phyloP scores from a whole-genome alignment of 2,797 vertebrate genomes.

The Gephyroberyx darwinii region DNA sequence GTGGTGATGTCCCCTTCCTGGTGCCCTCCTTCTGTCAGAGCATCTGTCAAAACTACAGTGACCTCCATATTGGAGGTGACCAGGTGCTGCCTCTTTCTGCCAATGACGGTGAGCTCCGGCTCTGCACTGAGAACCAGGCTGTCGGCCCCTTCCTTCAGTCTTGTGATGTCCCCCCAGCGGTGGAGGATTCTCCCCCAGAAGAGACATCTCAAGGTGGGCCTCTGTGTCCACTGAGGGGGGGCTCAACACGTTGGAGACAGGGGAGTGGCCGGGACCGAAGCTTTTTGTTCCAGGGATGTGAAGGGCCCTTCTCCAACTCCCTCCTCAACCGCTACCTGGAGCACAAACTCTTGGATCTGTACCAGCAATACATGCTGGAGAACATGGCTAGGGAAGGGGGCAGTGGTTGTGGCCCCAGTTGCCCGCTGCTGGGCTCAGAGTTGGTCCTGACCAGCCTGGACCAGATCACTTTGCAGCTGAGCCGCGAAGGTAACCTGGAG shows the following conservation, averaged over 20 bases:
- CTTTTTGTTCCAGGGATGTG: conserved; percentile 85
- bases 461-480: conserved; percentile 93
- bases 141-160: conserved; percentile 90
- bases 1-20: conserved; percentile 85
- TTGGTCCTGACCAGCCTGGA: conserved; percentile 91
- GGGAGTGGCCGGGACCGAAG: conserved; percentile 84
- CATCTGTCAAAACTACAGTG: conserved; percentile 95
- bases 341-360: conserved; percentile 92
- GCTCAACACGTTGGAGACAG: conserved; percentile 85
- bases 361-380: conserved; percentile 94
- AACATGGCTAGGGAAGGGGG: conserved; percentile 77
- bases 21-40: conserved; percentile 94
- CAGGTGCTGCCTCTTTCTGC: conserved; percentile 91
- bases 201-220: conserved; percentile 50
- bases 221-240: conserved; percentile 70
- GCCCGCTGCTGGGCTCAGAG: conserved; percentile 89
- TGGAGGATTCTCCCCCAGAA: conserved; percentile 79
- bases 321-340: conserved; percentile 93
- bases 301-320: conserved; percentile 91
- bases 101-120: conserved; percentile 79
- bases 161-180: conserved; percentile 87
- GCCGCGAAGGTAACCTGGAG: conserved; percentile 91
- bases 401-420: conserved; percentile 68
- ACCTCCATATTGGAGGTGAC: conserved; percentile 93
- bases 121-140: conserved; percentile 72